Evolutionary conservation across 2,113 vertebrate species (phyloP), one percentile per base, ranked within the genome.

Genomic region (Microcebus griseorufus): DNA sequence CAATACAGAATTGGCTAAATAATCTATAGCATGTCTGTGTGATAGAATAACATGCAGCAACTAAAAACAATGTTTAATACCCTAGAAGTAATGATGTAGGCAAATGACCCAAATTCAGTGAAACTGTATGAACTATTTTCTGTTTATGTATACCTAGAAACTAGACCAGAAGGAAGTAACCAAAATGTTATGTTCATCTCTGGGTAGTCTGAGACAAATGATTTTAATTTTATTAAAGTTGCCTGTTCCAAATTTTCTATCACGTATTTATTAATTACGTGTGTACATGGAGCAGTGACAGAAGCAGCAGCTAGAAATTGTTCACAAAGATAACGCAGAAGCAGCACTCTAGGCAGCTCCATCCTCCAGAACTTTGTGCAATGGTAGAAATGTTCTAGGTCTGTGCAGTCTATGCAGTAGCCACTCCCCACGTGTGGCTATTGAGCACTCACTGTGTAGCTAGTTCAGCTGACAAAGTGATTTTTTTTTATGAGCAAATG

Each of bases 181-280:
- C 42, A 90, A 95, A 93, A 94, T 75, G 12, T 60, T 78, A 34
- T 73, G 20, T 34, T 94, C 64, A 69, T 80, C 48, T 93, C 80
- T 94, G 4, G 14, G 6, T 79, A 29, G 13, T 39, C 42, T 85
- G 81, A 93, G 32, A 83, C 55, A 67, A 83, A 80, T 84, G 20
- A 65, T 94, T 79, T 95, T 90, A 88, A 37, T 94, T 90, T 80
- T 88, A 79, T 90, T 84, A 88, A 23, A 91, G 80, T 60, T 88
- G 1, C 65, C 86, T 80, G 1, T 84, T 95, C 58, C 64, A 82
- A 45, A 29, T 84, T 96, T 79, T 79, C 85, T 75, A 39, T 48
- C 42, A 64, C 62, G 32, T 42, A 82, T 93, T 75, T 86, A 25
- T 75, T 88, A 83, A 64, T 48, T 79, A 70, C 27, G 12, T 6